These are phyloP conservation scores for Nasonovia ribisnigri DNA, from an alignment of 2,888 invertebrate genomes.

Conservation along the genomic window DNA sequence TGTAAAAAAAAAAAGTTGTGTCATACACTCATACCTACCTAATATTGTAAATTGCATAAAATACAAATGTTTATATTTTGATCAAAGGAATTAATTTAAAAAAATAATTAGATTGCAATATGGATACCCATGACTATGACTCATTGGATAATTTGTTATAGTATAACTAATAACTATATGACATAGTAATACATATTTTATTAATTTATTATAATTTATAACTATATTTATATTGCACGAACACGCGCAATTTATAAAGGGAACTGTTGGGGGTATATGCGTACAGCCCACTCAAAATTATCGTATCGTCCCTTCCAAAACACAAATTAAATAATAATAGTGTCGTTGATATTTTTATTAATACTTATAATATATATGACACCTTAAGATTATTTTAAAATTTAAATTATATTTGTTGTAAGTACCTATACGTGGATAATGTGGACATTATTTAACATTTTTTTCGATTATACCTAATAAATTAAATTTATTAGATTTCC, in stretches of 20 bases:
- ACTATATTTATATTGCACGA: background rate
- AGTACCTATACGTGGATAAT: background rate
- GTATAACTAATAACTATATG: background rate
- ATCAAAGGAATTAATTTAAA: background rate
- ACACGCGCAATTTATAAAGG: background rate
- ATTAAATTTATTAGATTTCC: background rate
- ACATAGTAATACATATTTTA: background rate
- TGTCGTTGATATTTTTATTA: background rate
- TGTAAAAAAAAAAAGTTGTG: background rate
- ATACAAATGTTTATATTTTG: background rate
- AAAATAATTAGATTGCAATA: background rate
- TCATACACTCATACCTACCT: background rate
- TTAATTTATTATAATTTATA: background rate
- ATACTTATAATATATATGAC: background rate
- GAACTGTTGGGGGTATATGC: background rate
- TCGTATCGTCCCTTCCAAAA: background rate
- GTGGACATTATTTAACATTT: background rate
- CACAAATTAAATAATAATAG: constrained; percentile 35
- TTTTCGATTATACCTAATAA: background rate
- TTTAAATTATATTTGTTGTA: background rate
- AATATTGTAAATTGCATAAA: background rate
- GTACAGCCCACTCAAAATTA: background rate
- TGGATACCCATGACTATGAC: background rate
- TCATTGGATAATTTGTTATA: background rate
- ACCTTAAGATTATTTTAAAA: background rate